Percentiles rank a stretch among this genome's conserved stretches.
phyloP scores from a whole-genome alignment of 2,888 invertebrate species.

The Orchesellides sinensis region DNA sequence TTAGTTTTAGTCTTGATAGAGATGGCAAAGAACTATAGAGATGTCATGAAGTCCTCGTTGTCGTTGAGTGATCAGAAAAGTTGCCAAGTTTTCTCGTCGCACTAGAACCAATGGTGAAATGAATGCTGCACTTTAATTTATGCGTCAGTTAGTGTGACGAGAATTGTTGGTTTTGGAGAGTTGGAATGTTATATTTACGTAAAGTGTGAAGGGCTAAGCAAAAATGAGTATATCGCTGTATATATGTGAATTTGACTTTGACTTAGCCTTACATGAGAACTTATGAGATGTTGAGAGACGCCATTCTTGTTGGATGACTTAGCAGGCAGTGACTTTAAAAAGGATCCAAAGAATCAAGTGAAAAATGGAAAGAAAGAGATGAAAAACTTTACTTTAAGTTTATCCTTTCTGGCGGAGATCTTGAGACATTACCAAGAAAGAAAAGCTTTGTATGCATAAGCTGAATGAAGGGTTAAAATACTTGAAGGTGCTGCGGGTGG shows the following conservation, averaged over 20 bases:
- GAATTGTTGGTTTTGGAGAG: slow-evolving; percentile 10
- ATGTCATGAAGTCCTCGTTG: slow-evolving; percentile 4
- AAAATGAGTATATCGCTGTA: too few relatives aligned
- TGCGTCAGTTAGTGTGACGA: slow-evolving; percentile 19
- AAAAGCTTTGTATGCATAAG: too few relatives aligned
- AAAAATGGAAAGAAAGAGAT: too few relatives aligned
- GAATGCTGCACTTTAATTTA: slow-evolving; percentile 14
- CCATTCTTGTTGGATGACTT: background rate
- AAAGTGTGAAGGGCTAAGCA: too few relatives aligned
- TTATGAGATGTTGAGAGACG: slow-evolving; percentile 10
- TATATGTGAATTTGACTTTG: background rate
- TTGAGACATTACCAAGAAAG: background rate
- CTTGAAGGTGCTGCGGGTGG: too few relatives aligned
- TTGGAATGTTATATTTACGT: background rate
- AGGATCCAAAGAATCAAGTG: slow-evolving; percentile 7
- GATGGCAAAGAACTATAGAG: background rate
- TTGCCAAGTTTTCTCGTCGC: slow-evolving; percentile 5
- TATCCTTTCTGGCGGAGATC: too few relatives aligned
- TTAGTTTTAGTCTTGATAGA: too few relatives aligned
- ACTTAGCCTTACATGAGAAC: background rate
- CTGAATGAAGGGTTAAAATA: too few relatives aligned
- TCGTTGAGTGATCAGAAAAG: slow-evolving; percentile 33
- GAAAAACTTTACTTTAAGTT: slow-evolving; percentile 13
- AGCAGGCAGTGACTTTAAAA: slow-evolving; percentile 10
- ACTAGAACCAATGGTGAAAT: background rate